Evolutionary conservation across 2,797 vertebrate species (phyloP).

Genomic region (Pelochelys cantorii): DNA sequence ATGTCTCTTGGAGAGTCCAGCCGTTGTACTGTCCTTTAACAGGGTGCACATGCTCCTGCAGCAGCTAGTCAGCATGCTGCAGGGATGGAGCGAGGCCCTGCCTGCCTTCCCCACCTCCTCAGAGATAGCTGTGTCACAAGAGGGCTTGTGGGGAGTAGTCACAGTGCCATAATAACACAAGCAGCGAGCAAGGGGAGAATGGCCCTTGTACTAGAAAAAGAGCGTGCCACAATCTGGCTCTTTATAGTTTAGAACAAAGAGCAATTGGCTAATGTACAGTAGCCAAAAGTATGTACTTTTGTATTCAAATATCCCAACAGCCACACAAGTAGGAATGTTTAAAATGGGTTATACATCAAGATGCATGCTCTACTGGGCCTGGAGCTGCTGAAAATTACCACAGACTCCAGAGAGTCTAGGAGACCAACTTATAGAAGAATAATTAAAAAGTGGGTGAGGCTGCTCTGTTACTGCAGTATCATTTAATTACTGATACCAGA

Average conservation of each 20-base stretch:
- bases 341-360: constrained; percentile 69
- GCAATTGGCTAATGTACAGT: background rate
- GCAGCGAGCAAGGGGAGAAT: background rate
- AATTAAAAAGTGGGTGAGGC: constrained; percentile 82
- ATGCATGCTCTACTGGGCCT: constrained; percentile 79
- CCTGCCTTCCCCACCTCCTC: background rate
- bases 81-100: too few species aligned
- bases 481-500: constrained; percentile 14
- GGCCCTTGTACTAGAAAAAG: fast-evolving
- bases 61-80: too few species aligned
- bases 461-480: constrained; percentile 62
- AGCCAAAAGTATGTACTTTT: constrained; percentile 5
- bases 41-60: too few species aligned
- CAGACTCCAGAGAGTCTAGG: constrained; percentile 85
- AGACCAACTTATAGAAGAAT: constrained; percentile 76
- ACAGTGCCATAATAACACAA: fast-evolving
- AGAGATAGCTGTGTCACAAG: background rate
- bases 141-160: background rate
- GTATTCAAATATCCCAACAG: constrained; percentile 11
- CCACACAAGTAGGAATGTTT: background rate
- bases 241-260: background rate
- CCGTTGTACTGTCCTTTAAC: too few species aligned
- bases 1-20: background rate
- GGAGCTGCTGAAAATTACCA: constrained; percentile 84
- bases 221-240: background rate